Percentiles rank a stretch among this genome's conserved stretches.
phyloP scores from a whole-genome alignment of 2,888 invertebrate species.

The Hipparchia semele region DNA sequence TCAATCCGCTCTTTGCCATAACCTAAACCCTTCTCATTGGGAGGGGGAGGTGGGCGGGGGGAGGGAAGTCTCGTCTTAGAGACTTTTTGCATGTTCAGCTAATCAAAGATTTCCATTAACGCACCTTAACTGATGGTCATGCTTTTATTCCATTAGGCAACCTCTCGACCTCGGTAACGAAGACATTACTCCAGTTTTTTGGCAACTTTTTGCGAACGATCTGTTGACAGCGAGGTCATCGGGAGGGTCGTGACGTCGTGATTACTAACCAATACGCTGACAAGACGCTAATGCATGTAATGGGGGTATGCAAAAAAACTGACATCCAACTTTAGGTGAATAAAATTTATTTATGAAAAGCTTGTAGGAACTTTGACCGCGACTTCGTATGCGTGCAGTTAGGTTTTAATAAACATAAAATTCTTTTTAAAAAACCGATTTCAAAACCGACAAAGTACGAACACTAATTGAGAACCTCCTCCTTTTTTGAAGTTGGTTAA shows the following conservation, averaged over 20 bases:
- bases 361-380: too few relatives aligned
- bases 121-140: constrained; percentile 38
- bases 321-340: constrained; percentile 19
- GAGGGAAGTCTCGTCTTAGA: too few relatives aligned
- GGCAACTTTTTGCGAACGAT: constrained; percentile 37
- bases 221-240: constrained; percentile 59
- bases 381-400: too few relatives aligned
- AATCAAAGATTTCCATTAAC: constrained; percentile 31
- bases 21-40: too few relatives aligned
- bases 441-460: too few relatives aligned
- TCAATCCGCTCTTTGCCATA: too few relatives aligned
- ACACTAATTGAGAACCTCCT: too few relatives aligned
- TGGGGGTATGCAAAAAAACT: constrained; percentile 42
- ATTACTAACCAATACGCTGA: constrained; percentile 62
- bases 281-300: constrained; percentile 69
- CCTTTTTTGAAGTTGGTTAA: too few relatives aligned
- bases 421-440: too few relatives aligned
- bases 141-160: constrained; percentile 45
- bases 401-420: too few relatives aligned
- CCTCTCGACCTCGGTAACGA: constrained; percentile 48
- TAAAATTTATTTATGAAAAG: constrained; percentile 20
- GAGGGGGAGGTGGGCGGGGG: too few relatives aligned
- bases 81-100: neutral
- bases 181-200: constrained; percentile 39
- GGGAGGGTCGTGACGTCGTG: constrained; percentile 58